A percentile compares a stretch with the other conserved stretches of the same genome.
phyloP scores from a whole-genome alignment of 1,140 invertebrate species.

The Venustaconcha ellipsiformis region DNA sequence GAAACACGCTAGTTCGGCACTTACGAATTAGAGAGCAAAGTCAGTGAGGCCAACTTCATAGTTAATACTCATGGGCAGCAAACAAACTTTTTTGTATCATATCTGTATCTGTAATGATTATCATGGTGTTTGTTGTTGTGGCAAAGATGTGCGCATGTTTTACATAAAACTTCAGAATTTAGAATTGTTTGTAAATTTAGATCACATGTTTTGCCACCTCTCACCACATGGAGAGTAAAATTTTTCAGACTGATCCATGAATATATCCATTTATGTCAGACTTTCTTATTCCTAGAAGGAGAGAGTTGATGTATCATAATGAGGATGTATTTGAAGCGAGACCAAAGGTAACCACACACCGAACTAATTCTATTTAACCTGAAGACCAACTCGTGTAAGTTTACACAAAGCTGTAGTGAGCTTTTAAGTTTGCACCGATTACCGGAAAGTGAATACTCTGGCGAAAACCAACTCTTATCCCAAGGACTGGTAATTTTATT shows the following conservation, averaged over 20 bases:
- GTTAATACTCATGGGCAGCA: conserved; percentile 8
- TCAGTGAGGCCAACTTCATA: conserved; percentile 5
- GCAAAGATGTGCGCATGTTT: neutral
- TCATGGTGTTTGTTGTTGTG: conserved; percentile 1
- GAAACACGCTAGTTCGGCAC: conserved; percentile 2
- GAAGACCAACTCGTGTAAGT: too few species aligned
- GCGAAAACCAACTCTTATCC: too few species aligned
- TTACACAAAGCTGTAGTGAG: too few species aligned
- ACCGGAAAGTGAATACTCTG: neutral
- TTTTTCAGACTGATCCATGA: conserved; percentile 1
- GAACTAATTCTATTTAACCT: too few species aligned
- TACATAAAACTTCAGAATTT: neutral
- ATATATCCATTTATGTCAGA: conserved; percentile 8
- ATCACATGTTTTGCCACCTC: conserved; percentile 1
- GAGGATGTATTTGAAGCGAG: conserved; percentile 9
- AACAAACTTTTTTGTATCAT: neutral
- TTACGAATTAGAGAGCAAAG: conserved; percentile 8
- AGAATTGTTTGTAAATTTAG: conserved; percentile 1
- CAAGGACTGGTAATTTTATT: too few species aligned
- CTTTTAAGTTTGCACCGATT: too few species aligned
- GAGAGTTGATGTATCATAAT: conserved; percentile 6
- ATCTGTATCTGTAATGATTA: conserved; percentile 5
- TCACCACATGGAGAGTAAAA: neutral
- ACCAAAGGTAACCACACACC: too few species aligned
- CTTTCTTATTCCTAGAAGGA: conserved; percentile 1